Evolutionary conservation across 1,140 invertebrate species (phyloP), one percentile per base, ranked within the genome.

Genomic region (Tetragonula clypearis): DNA sequence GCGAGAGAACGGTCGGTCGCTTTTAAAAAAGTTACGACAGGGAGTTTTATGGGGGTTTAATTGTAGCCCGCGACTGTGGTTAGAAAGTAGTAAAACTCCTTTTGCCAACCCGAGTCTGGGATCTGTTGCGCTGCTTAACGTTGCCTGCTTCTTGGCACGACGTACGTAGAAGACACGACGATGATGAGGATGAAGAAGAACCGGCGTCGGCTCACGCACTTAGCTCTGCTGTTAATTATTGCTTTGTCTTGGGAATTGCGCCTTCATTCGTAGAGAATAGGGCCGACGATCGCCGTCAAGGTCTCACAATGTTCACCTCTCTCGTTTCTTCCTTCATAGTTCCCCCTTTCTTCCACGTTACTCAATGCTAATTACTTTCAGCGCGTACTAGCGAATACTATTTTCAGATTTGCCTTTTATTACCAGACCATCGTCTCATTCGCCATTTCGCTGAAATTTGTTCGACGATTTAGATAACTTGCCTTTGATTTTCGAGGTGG

Each of bases 81-180:
- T 93, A 93, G 91, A 94, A 94, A 93, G 92, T 94, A 93, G 91
- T 94, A 93, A 94, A 94, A 92, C 86, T 88, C 91, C 89, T 89
- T 88, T 85, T 86, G 84, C 86, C 83, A 82, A 78, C 41, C 30
- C 58, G 84, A 85, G 75, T 66, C 79, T 49, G 41, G 35, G 84
- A 21, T 73, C 89, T 87, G 87, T 91, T 92, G 88, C 87, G 88
- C 82, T 85, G 86, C 86, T 92, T 90, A 90, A 85, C 87, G 86
- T 73, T 88, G 83, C 55, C 66, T 65, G 71, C 75, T 87, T 91
- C 86, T 69, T 77, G 65, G 79, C 69, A 21, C 79, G 15, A 78
- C 69, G 56, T 88, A 85, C 62, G 77, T 76, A 55, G 72, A 85
- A 84, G 75, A 75, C 35, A 65, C 62, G 21, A 88, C 14, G 73